phyloP scores from a whole-genome alignment of 1,140 invertebrate genomes.

The Vanessa tameamea region DNA sequence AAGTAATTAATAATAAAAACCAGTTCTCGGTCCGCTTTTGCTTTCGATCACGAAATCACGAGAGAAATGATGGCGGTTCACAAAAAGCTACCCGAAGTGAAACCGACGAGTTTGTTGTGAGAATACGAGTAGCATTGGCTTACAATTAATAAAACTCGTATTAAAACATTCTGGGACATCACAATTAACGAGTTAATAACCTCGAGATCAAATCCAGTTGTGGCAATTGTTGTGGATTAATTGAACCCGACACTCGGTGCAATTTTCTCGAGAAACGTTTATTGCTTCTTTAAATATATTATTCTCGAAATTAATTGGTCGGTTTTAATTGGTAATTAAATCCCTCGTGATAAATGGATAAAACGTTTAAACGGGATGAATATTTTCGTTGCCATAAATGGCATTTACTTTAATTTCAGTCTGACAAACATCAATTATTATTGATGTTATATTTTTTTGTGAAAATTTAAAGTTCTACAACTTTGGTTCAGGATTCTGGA shows the following conservation, averaged over 20 bases:
- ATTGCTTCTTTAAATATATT: slow-evolving; percentile 23
- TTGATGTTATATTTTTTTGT: too few relatives aligned
- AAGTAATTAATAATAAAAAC: neutral
- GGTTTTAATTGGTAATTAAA: neutral
- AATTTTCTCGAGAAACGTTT: slow-evolving; percentile 26
- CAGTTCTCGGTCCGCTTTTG: neutral
- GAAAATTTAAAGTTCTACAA: too few relatives aligned
- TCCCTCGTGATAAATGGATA: neutral
- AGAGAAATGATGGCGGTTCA: neutral
- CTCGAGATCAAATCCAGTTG: slow-evolving; percentile 30
- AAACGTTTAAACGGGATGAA: too few relatives aligned
- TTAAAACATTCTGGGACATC: slow-evolving; percentile 18
- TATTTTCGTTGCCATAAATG: too few relatives aligned
- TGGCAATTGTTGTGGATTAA: slow-evolving; percentile 29
- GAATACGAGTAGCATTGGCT: slow-evolving; percentile 7
- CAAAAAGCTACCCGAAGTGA: neutral
- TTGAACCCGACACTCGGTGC: slow-evolving; percentile 27
- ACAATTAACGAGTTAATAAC: slow-evolving; percentile 33
- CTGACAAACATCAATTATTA: too few relatives aligned
- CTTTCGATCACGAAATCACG: neutral
- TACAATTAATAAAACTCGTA: slow-evolving; percentile 20
- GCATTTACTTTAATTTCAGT: too few relatives aligned
- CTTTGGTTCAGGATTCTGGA: too few relatives aligned
- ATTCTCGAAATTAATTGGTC: neutral
- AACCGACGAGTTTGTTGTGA: neutral